Percentiles rank a stretch among this genome's conserved stretches.
phyloP scores from a whole-genome alignment of 2,888 invertebrate species.

The Phania funesta region DNA sequence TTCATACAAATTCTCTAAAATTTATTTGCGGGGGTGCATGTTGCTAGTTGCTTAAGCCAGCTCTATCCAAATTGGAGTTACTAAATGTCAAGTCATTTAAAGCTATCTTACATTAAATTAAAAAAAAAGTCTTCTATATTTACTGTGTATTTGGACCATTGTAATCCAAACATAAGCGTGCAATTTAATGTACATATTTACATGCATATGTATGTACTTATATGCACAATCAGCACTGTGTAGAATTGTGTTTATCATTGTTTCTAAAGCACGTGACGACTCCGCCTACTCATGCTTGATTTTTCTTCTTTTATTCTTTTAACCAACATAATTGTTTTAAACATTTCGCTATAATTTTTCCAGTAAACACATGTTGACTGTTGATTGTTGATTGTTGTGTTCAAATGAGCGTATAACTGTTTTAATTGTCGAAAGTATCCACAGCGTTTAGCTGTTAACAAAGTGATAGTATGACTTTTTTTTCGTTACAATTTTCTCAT shows the following conservation, averaged over 20 bases:
- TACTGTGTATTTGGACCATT: too few species aligned
- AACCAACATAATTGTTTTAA: neutral
- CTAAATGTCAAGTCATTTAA: too few species aligned
- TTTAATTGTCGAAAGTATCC: constrained; percentile 73
- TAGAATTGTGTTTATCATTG: constrained; percentile 20
- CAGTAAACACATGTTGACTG: constrained; percentile 39
- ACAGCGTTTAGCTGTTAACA: constrained; percentile 51
- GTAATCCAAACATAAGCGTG: too few species aligned
- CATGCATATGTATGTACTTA: too few species aligned
- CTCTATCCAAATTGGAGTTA: too few species aligned
- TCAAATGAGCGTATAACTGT: constrained; percentile 72
- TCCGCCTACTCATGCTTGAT: constrained; percentile 66
- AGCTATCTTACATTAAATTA: too few species aligned
- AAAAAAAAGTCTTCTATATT: too few species aligned
- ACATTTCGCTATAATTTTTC: constrained; percentile 40
- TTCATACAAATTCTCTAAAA: too few species aligned
- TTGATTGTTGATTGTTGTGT: constrained; percentile 70
- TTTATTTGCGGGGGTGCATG: too few species aligned
- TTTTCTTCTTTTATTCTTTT: neutral
- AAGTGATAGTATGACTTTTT: constrained; percentile 40
- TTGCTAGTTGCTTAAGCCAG: too few species aligned
- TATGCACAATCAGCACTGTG: too few species aligned
- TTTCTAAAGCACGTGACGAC: constrained; percentile 70
- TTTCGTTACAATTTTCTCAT: neutral
- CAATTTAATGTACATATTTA: too few species aligned